Evolutionary conservation across 2,113 vertebrate genomes (phyloP), one percentile per base, ranked within the genome.

Genomic region (Oxygymnocypris stewartii): DNA sequence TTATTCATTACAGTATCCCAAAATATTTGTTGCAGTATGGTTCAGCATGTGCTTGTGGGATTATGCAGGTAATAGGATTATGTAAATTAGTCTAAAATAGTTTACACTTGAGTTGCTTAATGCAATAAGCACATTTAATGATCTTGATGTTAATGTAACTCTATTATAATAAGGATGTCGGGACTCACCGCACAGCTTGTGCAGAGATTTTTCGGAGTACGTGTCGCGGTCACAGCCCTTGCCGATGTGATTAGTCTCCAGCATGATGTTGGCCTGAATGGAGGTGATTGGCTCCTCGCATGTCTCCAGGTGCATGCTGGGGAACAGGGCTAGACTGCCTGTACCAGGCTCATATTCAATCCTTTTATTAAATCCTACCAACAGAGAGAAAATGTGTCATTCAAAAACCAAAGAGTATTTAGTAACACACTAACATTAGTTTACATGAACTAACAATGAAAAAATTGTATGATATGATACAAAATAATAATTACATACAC

Each of bases 141-240:
- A 49, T 69, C 40, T 67, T 67, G 57, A 80, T 44, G n/a, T 71
- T 31, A 69, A 51, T 13, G 35, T 42, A 47, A n/a, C 2, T 40
- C 3, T 59, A 20, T 59, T 61, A 28, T 40, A 73, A n/a, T 25
- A n/a, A 75, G 35, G 7, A 14, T 14, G 31, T 25, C 6, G 23
- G 1, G 85, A 88, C 95, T 96, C 92, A 99, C 98, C 98, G 0
- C 98, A 99, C 18, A 99, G 95, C 85, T 95, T 95, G 92, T 99
- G 98, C 25, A 99, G 95, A 7, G 98, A 98, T 89, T 98, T 99
- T 94, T 99, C 98, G 0, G 98, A 98, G 92, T 99, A 99, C 3
- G 98, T 99, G 87, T 99, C 98, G n/a, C 98, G 94, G 57, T 99
- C 98, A 0, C 98, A 99, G 88, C 98, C 98, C 90, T 99, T 99